Evolutionary conservation across 2,113 vertebrate species (phyloP).

Genomic region (Phrynosoma platyrhinos): DNA sequence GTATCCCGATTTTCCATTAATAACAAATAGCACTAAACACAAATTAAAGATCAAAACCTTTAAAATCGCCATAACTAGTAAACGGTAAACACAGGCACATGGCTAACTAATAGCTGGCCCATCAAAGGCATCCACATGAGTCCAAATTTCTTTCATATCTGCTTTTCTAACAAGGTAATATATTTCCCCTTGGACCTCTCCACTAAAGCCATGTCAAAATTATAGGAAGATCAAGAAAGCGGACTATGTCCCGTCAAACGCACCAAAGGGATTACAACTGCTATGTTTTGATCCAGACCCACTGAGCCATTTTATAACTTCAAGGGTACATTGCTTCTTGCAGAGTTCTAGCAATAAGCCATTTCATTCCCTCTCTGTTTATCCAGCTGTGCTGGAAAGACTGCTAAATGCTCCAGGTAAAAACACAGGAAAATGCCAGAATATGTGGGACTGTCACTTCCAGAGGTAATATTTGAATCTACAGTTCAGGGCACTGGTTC

Average conservation of each 20-base stretch:
- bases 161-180: not conserved
- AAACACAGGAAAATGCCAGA: not conserved
- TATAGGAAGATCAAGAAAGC: not conserved
- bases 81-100: not conserved
- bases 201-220: not conserved
- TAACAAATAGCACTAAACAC: no score
- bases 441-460: not conserved
- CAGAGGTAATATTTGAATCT: not conserved
- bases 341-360: not conserved
- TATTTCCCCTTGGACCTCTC: not conserved
- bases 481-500: rapidly evolving
- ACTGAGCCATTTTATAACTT: not conserved
- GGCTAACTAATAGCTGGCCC: not conserved
- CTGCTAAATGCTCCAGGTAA: not conserved
- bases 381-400: not conserved
- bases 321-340: rapidly evolving
- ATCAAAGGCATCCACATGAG: not conserved
- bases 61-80: no score
- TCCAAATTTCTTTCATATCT: not conserved
- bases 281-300: not conserved
- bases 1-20: no score
- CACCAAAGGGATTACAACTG: not conserved
- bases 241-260: not conserved
- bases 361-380: not conserved
- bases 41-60: no score